Base-by-base conservation (phyloP, 2,797 vertebrate species). In the Cyclopterus lumpus region DNA sequence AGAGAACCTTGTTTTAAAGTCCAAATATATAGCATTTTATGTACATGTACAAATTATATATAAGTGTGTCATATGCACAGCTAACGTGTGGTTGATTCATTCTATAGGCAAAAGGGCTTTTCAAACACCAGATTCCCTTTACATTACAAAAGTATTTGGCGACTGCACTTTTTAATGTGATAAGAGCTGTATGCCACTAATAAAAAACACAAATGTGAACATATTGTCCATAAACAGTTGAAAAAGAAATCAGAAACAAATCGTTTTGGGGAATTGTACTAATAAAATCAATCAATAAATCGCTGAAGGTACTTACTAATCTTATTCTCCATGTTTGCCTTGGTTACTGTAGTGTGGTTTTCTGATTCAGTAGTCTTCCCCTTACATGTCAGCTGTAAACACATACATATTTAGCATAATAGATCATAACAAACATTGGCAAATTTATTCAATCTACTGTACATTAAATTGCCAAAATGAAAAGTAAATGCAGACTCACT, bases 361-460 rank as follows among this genome's bases (percentile, higher is more conserved):
- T 90, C 92, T 46, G 90, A 76, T 83, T 94, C 86, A 9, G 89
- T 24, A 6, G 77, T 88, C 85, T 93, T 96, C 40, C 94, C 94
- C 84, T 94, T 97, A 77, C 95, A 96, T 54, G 96, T 95, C 83
- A 98, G 93, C 97, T 98, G 91, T 79, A 34, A 86, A 90, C 87
- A 89, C 74, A 67, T 30, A 82, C 53, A 63, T 61, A 4, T 9
- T 71, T 2, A 20, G n/a, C 51, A 1, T 30, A 22, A 55, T 11
- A 67, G 10, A 75, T 40, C 40, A 53, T 24, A 65, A 24, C n/a
- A 54, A 30, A 54, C 0, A 65, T 9, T 16, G 0, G 3, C 28
- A 3, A 24, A 26, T n/a, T 1, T 7, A 69, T 53, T 22, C 53
- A 36, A 75, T 32, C 2, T 28, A 11, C 8, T 28, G n/a, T 26